Conservation (phyloP, 1,140 invertebrate species). For the Lasaia peninsularis region DNA sequence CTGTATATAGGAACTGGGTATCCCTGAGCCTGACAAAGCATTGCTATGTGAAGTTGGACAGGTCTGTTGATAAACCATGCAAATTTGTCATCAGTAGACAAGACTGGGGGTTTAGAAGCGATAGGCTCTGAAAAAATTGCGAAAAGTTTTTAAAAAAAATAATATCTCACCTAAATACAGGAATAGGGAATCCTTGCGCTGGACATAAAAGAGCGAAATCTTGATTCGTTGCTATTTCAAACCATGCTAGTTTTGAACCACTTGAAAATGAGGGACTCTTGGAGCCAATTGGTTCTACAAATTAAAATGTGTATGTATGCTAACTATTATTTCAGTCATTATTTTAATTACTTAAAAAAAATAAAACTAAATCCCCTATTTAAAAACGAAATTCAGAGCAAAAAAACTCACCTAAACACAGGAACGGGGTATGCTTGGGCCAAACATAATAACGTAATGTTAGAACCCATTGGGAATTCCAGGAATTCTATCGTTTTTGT, state of each 20-base stretch:
- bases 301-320: constrained; percentile 12
- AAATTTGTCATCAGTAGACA: constrained; percentile 71
- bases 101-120: constrained; percentile 63
- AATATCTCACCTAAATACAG: constrained; percentile 82
- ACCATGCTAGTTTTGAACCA: constrained; percentile 80
- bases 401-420: constrained; percentile 78
- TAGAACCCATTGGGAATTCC: constrained; percentile 57
- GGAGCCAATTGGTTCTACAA: constrained; percentile 75
- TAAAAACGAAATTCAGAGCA: background rate
- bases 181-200: constrained; percentile 84
- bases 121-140: constrained; percentile 65
- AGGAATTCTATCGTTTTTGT: constrained; percentile 75
- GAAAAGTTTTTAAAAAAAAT: constrained; percentile 29
- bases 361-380: background rate
- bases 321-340: constrained; percentile 9
- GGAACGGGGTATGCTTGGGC: constrained; percentile 83
- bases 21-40: constrained; percentile 75
- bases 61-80: constrained; percentile 66
- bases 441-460: constrained; percentile 80
- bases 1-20: constrained; percentile 76
- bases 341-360: background rate
- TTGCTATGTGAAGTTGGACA: constrained; percentile 58
- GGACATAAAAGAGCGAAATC: constrained; percentile 80
- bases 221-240: constrained; percentile 69
- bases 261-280: constrained; percentile 81